phyloP scores from a whole-genome alignment of 37 sponge, comb jelly and placozoan species.

The Haliclona indistincta region DNA sequence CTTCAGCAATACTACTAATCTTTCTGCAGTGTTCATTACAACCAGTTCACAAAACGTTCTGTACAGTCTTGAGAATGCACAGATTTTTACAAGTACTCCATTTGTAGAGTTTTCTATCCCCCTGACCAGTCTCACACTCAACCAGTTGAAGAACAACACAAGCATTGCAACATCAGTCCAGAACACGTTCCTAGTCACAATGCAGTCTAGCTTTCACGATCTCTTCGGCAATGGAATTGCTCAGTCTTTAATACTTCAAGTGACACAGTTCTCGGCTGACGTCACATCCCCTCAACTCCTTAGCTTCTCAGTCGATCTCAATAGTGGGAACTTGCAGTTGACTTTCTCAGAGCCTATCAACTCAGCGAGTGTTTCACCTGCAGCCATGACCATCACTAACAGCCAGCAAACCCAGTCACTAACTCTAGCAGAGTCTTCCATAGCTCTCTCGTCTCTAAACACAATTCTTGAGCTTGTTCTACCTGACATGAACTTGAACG shows the following conservation, averaged over 20 bases:
- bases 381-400: too few species aligned
- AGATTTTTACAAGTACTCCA: too few species aligned
- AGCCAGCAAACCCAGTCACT: too few species aligned
- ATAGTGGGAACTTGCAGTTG: not conserved
- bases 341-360: constrained; percentile 8
- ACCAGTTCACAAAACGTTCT: too few species aligned
- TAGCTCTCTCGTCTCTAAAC: too few species aligned
- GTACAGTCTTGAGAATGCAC: too few species aligned
- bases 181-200: not conserved
- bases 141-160: not conserved
- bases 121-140: not conserved
- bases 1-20: not conserved
- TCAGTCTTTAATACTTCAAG: too few species aligned
- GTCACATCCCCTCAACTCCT: not conserved
- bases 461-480: not conserved
- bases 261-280: not conserved
- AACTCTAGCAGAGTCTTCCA: too few species aligned
- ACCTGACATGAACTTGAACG: not conserved
- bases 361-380: not conserved
- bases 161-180: not conserved
- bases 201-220: not conserved
- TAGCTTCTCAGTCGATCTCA: not conserved
- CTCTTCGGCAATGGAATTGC: too few species aligned
- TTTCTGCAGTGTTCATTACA: not conserved
- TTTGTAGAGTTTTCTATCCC: not conserved